Percentiles rank a stretch among this genome's conserved stretches.
Evolutionary conservation across 1,140 invertebrate species (phyloP).

Genomic region (Drosophila nannoptera): DNA sequence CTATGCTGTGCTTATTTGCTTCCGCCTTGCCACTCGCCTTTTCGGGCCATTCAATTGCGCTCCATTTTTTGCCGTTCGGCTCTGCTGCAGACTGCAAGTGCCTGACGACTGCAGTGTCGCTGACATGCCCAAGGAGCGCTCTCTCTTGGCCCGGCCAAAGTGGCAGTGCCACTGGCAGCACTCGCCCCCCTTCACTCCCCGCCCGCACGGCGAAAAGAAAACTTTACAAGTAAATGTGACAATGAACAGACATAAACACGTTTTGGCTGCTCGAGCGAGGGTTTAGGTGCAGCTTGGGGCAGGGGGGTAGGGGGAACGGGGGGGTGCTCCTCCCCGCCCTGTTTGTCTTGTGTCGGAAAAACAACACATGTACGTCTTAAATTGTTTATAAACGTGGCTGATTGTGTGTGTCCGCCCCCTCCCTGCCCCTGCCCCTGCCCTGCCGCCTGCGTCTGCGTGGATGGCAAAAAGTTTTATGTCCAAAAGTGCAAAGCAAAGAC

Average conservation of each 20-base stretch:
- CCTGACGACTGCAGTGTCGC: slow-evolving; percentile 48
- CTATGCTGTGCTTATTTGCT: slow-evolving; percentile 54
- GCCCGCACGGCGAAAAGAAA: slow-evolving; percentile 28
- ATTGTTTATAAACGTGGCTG: slow-evolving; percentile 51
- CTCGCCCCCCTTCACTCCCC: slow-evolving; percentile 18
- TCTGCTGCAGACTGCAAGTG: slow-evolving; percentile 50
- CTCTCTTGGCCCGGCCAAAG: slow-evolving; percentile 47
- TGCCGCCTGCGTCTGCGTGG: slow-evolving; percentile 4
- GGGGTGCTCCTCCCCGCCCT: slow-evolving; percentile 9
- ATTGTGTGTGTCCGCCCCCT: slow-evolving; percentile 1
- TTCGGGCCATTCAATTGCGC: slow-evolving; percentile 49
- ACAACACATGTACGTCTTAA: slow-evolving; percentile 61
- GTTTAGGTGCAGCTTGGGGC: too few species aligned
- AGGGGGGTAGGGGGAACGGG: too few species aligned
- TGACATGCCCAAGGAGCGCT: slow-evolving; percentile 61
- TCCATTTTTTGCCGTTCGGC: slow-evolving; percentile 20
- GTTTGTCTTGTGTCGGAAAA: slow-evolving; percentile 51
- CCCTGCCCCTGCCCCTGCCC: too few species aligned
- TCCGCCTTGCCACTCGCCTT: slow-evolving; percentile 40
- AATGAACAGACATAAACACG: slow-evolving; percentile 68
- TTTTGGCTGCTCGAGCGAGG: slow-evolving; percentile 53
- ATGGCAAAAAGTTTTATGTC: slow-evolving; percentile 39
- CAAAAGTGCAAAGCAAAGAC: slow-evolving; percentile 20
- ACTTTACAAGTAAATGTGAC: slow-evolving; percentile 65
- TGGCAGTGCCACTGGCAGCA: slow-evolving; percentile 40